Conservation (phyloP, 2,113 vertebrate genomes). For the Pseudorasbora parva region DNA sequence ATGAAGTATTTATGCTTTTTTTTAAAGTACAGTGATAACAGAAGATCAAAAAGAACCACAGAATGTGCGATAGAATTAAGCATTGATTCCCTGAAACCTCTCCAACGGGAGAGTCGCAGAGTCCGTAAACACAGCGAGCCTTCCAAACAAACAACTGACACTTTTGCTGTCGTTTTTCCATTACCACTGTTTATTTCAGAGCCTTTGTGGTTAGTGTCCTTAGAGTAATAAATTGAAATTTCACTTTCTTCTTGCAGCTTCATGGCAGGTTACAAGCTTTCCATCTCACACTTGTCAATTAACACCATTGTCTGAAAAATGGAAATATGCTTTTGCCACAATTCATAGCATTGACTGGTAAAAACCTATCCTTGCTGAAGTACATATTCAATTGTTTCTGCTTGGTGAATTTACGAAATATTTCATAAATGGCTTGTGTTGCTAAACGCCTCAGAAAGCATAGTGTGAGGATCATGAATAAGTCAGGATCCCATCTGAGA, state of each 20-base stretch:
- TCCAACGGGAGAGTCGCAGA: background rate
- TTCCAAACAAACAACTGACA: slow-evolving; percentile 8
- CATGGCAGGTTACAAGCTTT: slow-evolving; percentile 21
- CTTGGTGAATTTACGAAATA: background rate
- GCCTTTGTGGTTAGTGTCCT: slow-evolving; percentile 17
- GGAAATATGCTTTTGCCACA: slow-evolving; percentile 13
- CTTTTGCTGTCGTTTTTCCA: slow-evolving; percentile 15
- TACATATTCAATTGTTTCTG: slow-evolving; percentile 8
- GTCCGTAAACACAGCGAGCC: background rate
- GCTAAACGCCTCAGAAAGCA: slow-evolving; percentile 25
- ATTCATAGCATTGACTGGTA: background rate
- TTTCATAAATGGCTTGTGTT: slow-evolving; percentile 15
- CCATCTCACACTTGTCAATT: slow-evolving; percentile 30
- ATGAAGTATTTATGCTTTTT: slow-evolving; percentile 39
- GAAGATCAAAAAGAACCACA: slow-evolving; percentile 17
- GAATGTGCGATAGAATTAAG: background rate
- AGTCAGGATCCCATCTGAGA: slow-evolving; percentile 6
- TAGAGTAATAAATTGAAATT: slow-evolving; percentile 7
- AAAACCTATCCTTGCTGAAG: background rate
- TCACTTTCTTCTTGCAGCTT: slow-evolving; percentile 5
- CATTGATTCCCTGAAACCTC: slow-evolving; percentile 15
- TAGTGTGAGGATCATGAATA: background rate
- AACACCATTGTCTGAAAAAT: slow-evolving; percentile 21
- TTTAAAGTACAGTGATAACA: background rate
- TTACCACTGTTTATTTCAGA: slow-evolving; percentile 6